Conservation (phyloP, 2,797 vertebrate species). For the Pangasius mekongensis region DNA sequence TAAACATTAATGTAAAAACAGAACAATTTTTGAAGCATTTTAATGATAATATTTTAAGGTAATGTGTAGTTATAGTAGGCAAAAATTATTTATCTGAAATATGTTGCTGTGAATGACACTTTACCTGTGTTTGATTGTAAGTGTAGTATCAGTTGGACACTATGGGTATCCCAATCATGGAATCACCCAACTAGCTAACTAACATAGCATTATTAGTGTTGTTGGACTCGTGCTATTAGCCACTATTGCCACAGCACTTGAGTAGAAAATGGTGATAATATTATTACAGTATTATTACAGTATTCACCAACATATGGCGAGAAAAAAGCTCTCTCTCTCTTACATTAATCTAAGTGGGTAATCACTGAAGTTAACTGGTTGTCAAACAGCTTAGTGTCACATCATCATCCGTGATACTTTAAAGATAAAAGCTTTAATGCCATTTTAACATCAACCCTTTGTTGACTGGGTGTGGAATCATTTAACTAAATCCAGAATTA, state of each 20-base stretch:
- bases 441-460: background rate
- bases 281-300: background rate
- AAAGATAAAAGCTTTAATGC: background rate
- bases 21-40: background rate
- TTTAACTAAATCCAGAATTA: conserved; percentile 10
- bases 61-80: background rate
- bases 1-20: background rate
- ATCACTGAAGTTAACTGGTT: background rate
- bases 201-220: background rate
- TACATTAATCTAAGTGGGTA: background rate
- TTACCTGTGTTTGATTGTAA: background rate
- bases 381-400: background rate
- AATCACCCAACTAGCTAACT: background rate
- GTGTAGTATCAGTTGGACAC: background rate
- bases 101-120: too few species aligned
- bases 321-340: too few species aligned
- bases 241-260: background rate
- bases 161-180: background rate
- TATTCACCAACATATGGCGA: background rate
- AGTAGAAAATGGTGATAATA: background rate
- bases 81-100: background rate
- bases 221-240: background rate
- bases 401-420: background rate
- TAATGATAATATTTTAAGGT: background rate
- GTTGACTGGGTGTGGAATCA: background rate